A percentile compares a stretch with the other conserved stretches of the same genome.
Evolutionary conservation across 2,888 invertebrate genomes (phyloP).

Genomic region (Troilus luridus): DNA sequence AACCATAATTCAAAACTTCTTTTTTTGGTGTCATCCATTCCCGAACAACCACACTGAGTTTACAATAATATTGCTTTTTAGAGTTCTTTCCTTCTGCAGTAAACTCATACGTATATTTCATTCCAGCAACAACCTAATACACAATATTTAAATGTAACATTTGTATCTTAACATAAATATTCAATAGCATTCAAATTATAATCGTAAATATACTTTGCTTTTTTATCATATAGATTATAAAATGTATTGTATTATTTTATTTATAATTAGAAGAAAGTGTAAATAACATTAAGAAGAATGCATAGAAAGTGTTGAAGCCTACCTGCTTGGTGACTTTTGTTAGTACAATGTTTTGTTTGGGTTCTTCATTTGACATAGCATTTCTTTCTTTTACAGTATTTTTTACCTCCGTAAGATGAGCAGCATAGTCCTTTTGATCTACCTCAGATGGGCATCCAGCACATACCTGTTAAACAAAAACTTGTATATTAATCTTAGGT

Average conservation of each 20-base stretch:
- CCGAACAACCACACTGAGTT: slow-evolving; percentile 42
- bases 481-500: neutral
- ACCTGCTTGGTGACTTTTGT: neutral
- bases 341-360: neutral
- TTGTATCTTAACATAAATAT: neutral
- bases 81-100: neutral
- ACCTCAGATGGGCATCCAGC: neutral
- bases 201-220: neutral
- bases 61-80: slow-evolving; percentile 29
- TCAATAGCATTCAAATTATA: neutral
- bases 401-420: neutral
- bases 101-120: slow-evolving; percentile 57
- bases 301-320: neutral
- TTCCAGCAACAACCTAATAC: slow-evolving; percentile 61
- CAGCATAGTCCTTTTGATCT: neutral
- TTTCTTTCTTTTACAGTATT: neutral
- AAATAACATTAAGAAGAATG: neutral
- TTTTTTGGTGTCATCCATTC: slow-evolving; percentile 55
- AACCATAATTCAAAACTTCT: too few species aligned
- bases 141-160: neutral
- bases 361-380: neutral
- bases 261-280: neutral
- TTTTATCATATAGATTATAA: too few species aligned
- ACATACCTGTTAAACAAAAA: neutral
- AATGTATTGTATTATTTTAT: neutral